Evolutionary conservation across 2,888 invertebrate genomes (phyloP).

Genomic region (Sphecodes monilicornis): DNA sequence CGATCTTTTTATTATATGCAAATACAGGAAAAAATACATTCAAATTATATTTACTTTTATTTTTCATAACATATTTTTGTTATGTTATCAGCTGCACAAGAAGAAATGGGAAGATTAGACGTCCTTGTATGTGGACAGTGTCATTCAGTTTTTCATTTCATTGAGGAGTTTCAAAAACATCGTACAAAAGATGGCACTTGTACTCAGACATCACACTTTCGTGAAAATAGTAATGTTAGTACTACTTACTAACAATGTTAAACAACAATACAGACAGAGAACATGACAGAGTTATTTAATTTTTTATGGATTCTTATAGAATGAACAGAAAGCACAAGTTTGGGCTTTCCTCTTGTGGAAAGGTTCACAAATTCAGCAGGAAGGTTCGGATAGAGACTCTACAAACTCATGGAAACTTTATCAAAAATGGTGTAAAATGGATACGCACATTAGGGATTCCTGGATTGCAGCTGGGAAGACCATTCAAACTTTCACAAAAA

Average conservation of each 20-base stretch:
- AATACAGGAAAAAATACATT: not conserved
- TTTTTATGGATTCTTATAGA: slow-evolving; percentile 83
- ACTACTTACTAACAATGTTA: slow-evolving; percentile 1
- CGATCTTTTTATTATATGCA: slow-evolving; percentile 1
- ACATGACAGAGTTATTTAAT: not conserved
- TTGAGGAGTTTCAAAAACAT: slow-evolving; percentile 92
- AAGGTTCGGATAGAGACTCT: slow-evolving; percentile 85
- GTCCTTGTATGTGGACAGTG: slow-evolving; percentile 94
- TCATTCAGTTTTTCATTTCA: slow-evolving; percentile 91
- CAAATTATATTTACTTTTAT: not conserved
- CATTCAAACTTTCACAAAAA: slow-evolving; percentile 90
- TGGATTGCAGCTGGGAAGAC: slow-evolving; percentile 93
- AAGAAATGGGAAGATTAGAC: slow-evolving; percentile 91
- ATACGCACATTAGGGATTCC: slow-evolving; percentile 89
- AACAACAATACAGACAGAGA: not conserved
- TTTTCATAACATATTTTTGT: slow-evolving; percentile 18
- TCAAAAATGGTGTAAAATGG: slow-evolving; percentile 93
- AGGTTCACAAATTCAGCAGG: slow-evolving; percentile 85
- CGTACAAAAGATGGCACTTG: slow-evolving; percentile 87
- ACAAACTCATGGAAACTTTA: slow-evolving; percentile 92
- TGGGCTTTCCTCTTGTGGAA: slow-evolving; percentile 95
- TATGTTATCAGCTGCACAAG: slow-evolving; percentile 88
- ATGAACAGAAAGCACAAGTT: slow-evolving; percentile 92
- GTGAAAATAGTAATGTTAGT: slow-evolving; percentile 88
- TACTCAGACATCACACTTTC: slow-evolving; percentile 87